A percentile compares a stretch with the other conserved stretches of the same genome.
Conservation (phyloP, 1,140 invertebrate species). For the Tetramorium alpestre region DNA sequence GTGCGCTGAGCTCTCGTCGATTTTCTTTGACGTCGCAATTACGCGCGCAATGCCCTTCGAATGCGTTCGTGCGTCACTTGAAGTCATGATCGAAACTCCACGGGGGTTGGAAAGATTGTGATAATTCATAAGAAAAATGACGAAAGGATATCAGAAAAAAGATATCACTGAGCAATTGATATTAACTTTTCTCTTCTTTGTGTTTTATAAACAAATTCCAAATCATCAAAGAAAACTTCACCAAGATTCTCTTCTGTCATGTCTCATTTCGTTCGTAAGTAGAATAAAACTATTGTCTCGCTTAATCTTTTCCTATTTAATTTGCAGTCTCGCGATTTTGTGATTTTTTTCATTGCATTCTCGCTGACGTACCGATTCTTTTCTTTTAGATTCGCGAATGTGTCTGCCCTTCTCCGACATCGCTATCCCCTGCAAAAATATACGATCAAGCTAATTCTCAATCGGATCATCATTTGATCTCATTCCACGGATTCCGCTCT, state of each 20-base stretch:
- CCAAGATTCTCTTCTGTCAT: not conserved
- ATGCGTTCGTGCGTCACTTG: slow-evolving; percentile 9
- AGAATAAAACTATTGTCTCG: not conserved
- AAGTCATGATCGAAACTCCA: not conserved
- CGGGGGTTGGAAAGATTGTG: slow-evolving; percentile 26
- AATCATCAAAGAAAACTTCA: not conserved
- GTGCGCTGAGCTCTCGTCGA: not conserved
- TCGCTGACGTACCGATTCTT: not conserved
- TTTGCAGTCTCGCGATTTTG: not conserved
- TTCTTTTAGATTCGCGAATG: not conserved
- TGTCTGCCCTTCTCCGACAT: not conserved
- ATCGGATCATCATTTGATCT: not conserved
- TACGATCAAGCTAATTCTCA: not conserved
- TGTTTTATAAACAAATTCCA: not conserved
- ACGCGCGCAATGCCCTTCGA: slow-evolving; percentile 6
- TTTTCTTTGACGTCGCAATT: not conserved
- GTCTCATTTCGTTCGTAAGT: not conserved
- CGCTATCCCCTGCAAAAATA: not conserved
- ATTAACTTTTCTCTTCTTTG: not conserved
- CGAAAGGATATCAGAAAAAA: not conserved
- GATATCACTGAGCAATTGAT: not conserved
- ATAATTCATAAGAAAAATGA: slow-evolving; percentile 2
- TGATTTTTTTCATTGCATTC: too few species aligned
- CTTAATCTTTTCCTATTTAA: not conserved
- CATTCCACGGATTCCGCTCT: not conserved